Evolutionary conservation across 1,140 invertebrate species (phyloP).

Genomic region (Dreissena rostriformis): DNA sequence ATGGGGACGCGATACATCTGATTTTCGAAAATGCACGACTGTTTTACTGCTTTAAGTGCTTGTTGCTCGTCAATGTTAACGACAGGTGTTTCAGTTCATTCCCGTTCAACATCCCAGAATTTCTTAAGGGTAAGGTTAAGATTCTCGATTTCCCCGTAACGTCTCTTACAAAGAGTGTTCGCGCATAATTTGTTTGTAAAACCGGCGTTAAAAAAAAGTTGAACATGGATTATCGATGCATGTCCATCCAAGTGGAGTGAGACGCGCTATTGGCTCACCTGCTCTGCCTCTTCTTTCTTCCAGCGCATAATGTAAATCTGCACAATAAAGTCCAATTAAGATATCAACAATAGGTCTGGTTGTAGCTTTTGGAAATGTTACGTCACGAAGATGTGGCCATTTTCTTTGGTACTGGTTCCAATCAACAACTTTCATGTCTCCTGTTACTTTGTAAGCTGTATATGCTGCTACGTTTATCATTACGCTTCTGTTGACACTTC

Average conservation of each 20-base stretch:
- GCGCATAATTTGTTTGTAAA: neutral
- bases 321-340: slow-evolving; percentile 22
- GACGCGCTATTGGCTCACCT: slow-evolving; percentile 24
- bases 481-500: slow-evolving; percentile 11
- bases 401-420: neutral
- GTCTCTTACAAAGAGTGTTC: neutral
- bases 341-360: neutral
- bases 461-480: neutral
- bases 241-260: slow-evolving; percentile 31
- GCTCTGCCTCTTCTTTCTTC: slow-evolving; percentile 2
- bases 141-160: neutral
- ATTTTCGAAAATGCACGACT: neutral
- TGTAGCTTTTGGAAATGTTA: neutral
- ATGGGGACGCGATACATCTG: slow-evolving; percentile 1
- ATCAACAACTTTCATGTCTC: slow-evolving; percentile 1
- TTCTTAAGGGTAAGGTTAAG: neutral
- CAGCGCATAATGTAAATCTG: slow-evolving; percentile 1
- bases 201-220: neutral
- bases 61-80: neutral
- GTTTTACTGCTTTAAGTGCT: slow-evolving; percentile 3
- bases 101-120: slow-evolving; percentile 6
- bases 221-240: neutral
- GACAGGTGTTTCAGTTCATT: neutral
- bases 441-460: slow-evolving; percentile 12
- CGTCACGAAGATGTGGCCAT: slow-evolving; percentile 16